Base-by-base conservation (phyloP, 2,888 invertebrate genomes). In the Lycia hirtaria region DNA sequence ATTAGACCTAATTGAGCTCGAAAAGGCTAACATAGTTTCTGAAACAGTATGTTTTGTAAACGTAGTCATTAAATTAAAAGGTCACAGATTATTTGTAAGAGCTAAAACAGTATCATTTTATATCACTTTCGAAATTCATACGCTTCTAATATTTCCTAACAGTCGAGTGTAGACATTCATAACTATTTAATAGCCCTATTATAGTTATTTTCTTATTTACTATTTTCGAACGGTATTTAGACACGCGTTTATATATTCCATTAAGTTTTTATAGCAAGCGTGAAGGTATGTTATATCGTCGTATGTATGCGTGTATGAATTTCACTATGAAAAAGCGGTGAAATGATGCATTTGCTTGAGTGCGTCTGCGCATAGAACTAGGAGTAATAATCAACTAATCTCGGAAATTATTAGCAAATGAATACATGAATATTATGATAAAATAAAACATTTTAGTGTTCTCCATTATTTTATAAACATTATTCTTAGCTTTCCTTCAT, bases 241-340 rank as follows among this genome's bases (percentile, higher is more conserved):
- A 49, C 70, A 71, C 65, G 71, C 69, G 68, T 78, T 79, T 66
- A 71, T 77, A 79, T 83, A 86, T 83, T 83, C 49, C 80, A 84
- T 81, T 75, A 69, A 76, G 71, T 78, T 71, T 76, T 79, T 79
- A 83, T 69, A 63, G 75, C 73, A 75, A 81, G 89, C 91, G 89
- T 91, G 90, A 83, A 86, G 87, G 83, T 81, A 90, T 92, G 86
- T 81, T 78, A 87, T 88, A 83, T 88, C 76, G 57, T 20, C 17
- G 35, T 35, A 33, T 41, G 22, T 64, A 75, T 76, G 90, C 89
- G 88, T 89, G 89, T 72, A 69, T 72, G 68, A 78, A 85, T 90
- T 88, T 88, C 86, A 83, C 83, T 83, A 85, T 82, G 81, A 86
- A 87, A 85, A 58, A 5, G 85, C 81, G 75, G 91, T 87, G 91